Evolutionary conservation across 2,113 vertebrate genomes (phyloP).

Genomic region (Rhinichthys klamathensis): DNA sequence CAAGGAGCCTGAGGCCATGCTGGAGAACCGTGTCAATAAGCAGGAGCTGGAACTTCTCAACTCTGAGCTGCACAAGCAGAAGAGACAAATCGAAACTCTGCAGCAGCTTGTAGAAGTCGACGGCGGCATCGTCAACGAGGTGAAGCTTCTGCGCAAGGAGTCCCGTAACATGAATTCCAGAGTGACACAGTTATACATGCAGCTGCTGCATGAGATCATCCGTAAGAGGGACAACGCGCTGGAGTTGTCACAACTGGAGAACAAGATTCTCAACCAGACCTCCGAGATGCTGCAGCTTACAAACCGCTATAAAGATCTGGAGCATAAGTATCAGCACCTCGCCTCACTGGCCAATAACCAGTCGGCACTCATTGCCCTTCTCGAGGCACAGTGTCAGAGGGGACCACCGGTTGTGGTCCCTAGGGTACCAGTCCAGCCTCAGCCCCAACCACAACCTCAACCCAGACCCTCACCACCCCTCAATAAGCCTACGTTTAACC

Average conservation of each 20-base stretch:
- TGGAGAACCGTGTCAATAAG: slow-evolving; percentile 91
- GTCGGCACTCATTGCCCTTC: slow-evolving; percentile 84
- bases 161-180: slow-evolving; percentile 99
- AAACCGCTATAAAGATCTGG: slow-evolving; percentile 94
- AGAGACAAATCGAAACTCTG: slow-evolving; percentile 94
- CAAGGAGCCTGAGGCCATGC: slow-evolving; percentile 87
- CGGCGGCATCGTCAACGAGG: slow-evolving; percentile 96
- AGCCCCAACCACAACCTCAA: slow-evolving; percentile 54
- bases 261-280: slow-evolving; percentile 95
- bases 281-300: slow-evolving; percentile 93
- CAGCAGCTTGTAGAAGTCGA: slow-evolving; percentile 98
- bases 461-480: slow-evolving; percentile 74
- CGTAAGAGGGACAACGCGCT: slow-evolving; percentile 95
- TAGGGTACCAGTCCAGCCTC: slow-evolving; percentile 67
- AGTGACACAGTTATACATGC: slow-evolving; percentile 98
- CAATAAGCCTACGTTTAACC: slow-evolving; percentile 81
- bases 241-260: slow-evolving; percentile 95
- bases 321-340: slow-evolving; percentile 96
- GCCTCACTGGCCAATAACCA: slow-evolving; percentile 93
- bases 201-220: slow-evolving; percentile 97
- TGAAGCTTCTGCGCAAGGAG: slow-evolving; percentile 95
- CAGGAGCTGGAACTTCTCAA: slow-evolving; percentile 94
- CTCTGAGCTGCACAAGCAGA: slow-evolving; percentile 95
- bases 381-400: slow-evolving; percentile 92
- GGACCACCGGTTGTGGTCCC: slow-evolving; percentile 66